Evolutionary conservation across 2,888 invertebrate species (phyloP), one percentile per base, ranked within the genome.

Genomic region (Phorcus lineatus): DNA sequence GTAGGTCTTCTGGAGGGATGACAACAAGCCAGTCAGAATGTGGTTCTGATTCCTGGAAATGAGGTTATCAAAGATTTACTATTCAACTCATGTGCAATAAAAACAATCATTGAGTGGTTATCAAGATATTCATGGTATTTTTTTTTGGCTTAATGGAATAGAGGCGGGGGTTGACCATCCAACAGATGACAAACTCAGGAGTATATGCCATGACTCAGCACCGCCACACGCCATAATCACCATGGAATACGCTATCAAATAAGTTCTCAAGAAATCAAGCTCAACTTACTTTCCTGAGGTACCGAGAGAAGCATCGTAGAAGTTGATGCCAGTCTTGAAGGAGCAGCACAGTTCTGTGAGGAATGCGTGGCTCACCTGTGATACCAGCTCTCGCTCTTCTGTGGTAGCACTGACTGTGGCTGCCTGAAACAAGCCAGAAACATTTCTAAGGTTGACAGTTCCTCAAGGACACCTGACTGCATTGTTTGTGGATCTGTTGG

Each of bases 341-440:
- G 96, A 96, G 1, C 97, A 96, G 83, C 96, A 95, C 1, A 97
- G 92, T 74, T 95, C 94, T n/a, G 95, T 84, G n/a, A 97, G 93
- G 83, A 97, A 95, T 40, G 95, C 94, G 87, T 96, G 96, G 0
- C 95, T 94, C 47, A 85, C 81, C 36, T 87, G 87, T 31, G 88
- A 85, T 17, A 92, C 89, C 53, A 84, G 54, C 40, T 78, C 75
- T 78, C 84, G 82, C 7, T 91, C 89, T 47, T 87, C 86, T 22
- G 53, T 16, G 28, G 11, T 47, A 13, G 47, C 47, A 11, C 47
- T 47, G 9, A 47, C 47, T 47, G 47, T 13, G 11, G 47, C 47
- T 1, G 47, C 47, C 47, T 47, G 47, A 47, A 13, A 47, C 47
- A 6, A 47, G 47, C 1, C 36, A 36, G 4, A 36, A 7, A 36